Base-by-base conservation (phyloP, 2,113 vertebrate species). In the Hippocampus zosterae region DNA sequence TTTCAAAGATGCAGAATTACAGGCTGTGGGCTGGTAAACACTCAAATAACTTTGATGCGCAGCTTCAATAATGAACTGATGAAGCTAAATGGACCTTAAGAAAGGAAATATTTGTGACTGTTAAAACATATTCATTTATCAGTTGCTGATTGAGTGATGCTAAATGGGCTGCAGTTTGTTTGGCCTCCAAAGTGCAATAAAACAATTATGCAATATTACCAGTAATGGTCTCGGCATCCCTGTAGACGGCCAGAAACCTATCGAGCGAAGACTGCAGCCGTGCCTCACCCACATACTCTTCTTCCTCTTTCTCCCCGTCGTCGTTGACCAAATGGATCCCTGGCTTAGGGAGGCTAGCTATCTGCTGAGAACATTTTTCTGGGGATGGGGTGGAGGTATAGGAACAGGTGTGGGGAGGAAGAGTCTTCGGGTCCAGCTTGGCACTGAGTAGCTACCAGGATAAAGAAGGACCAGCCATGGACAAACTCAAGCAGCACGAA, bases 171-270 rank as follows among this genome's bases (percentile, higher is more conserved):
- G 67, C 40, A 46, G 60, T 63, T 67, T 59, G 67, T 57, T 76
- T 40, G 41, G 53, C 70, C 23, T 8, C 25, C 19, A 3, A 16
- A 41, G 50, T 37, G n/a, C 59, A 69, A 74, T 62, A 74, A 67
- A 5, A 37, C 64, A 50, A 60, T 68, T 18, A 67, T 68, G 63
- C 59, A 78, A 60, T 65, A 70, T 84, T 93, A 99, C 97, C 97
- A 42, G 97, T 99, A 90, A 99, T 97, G 90, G 97, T 99, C 92
- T 94, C 94, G 80, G 95, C 96, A 96, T 99, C 96, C 88, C 92
- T 94, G 92, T 88, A 94, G 83, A 84, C 86, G 78, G 83, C 89
- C 75, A 68, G 70, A 52, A 91, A 88, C 81, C 92, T 91, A 61
- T 62, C 65, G 75, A 88, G 81, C 68, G 84, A 84, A 40, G 70